Evolutionary conservation across 2,888 invertebrate species (phyloP), one percentile per base, ranked within the genome.

Genomic region (Callyntrura guangdongensis): DNA sequence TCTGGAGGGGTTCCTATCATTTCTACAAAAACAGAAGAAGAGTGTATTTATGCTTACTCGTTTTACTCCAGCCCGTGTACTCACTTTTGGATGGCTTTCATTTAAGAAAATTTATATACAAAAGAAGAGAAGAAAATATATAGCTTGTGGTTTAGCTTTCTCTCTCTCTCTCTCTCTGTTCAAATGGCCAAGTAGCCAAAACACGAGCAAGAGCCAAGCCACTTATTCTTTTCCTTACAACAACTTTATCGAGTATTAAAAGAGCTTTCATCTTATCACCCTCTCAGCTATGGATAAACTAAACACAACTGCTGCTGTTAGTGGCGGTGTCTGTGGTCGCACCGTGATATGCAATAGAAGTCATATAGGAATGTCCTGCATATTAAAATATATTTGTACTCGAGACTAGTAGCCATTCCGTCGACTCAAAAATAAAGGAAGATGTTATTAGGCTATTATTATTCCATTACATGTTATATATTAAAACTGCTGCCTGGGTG

Each of bases 261-360:
- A 92, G 81, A 90, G 87, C 89, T 72, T 89, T 91, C 92, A 92
- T 92, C 91, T 92, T 92, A 92, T 92, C 92, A 90, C 64, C 36
- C 36, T n/a, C 67, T 53, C 25, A 49, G n/a, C 49, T 6, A 36
- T 67, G 47, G 27, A 20, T 64, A 64, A 79, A 81, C 49, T 64
- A 45, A 22, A 83, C 22, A 83, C 61, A 49, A 64, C 36, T 45
- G 25, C n/a, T 79, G 36, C 22, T 64, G 27, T 67, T n/a, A 53
- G 22, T 45, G 36, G 61, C 45, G 27, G 53, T 36, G 36, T 4
- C 36, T 36, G 36, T 36, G 36, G 36, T 6, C 36, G 36, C 36
- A 36, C 36, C 36, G 36, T 36, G 36, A 2, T 6, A 36, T 81
- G 69, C 84, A 22, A 47, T 22, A 64, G 11, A 27, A 22, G 25